Evolutionary conservation across 2,113 vertebrate species (phyloP).

Genomic region (Bolborhynchus lineola): DNA sequence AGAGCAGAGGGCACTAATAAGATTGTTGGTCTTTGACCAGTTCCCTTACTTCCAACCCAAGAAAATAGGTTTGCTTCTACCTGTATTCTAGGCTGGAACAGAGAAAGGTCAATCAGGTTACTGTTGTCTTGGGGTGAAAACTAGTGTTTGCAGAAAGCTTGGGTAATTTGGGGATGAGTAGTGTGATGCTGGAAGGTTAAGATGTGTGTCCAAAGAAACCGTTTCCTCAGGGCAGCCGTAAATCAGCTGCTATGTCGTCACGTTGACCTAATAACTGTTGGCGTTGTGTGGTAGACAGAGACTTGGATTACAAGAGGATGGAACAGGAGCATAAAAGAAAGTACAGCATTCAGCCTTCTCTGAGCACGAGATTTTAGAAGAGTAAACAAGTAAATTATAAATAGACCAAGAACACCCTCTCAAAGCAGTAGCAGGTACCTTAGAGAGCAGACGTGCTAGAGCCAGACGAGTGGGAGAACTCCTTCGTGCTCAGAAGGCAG

Average conservation of each 20-base stretch:
- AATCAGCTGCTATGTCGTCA: not conserved
- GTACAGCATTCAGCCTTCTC: not conserved
- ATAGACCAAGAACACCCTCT: not conserved
- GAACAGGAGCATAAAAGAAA: not conserved
- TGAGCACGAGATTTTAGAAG: not conserved
- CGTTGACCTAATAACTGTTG: not conserved
- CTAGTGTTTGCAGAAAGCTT: not conserved
- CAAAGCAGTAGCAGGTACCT: not conserved
- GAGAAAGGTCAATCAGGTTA: not conserved
- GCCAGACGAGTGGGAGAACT: not conserved
- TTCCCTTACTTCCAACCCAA: not conserved
- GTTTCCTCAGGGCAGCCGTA: not conserved
- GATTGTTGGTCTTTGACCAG: accelerated
- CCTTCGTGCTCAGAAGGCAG: not conserved
- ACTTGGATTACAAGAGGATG: not conserved
- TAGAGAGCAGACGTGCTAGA: not conserved
- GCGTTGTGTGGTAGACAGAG: not conserved
- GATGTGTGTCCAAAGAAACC: not conserved
- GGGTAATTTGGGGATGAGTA: not conserved
- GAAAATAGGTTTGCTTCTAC: not conserved
- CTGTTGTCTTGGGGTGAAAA: not conserved
- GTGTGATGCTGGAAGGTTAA: not conserved
- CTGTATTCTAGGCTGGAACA: not conserved
- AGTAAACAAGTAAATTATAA: not conserved
- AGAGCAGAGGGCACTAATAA: not conserved